These are phyloP conservation scores for Plagodis pulveraria DNA, from an alignment of 2,888 invertebrate species.

Conservation along the genomic window DNA sequence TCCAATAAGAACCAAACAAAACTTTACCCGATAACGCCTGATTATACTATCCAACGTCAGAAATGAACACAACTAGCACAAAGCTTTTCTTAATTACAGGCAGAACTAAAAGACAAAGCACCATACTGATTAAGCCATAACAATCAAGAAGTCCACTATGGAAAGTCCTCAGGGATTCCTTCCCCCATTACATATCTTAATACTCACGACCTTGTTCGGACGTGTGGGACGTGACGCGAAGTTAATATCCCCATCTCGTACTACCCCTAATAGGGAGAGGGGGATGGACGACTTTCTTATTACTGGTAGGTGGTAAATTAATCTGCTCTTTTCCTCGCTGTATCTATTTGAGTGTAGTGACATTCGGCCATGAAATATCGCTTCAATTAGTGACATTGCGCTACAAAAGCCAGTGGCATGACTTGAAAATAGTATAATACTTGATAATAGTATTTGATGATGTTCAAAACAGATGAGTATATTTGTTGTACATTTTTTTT, in stretches of 20 bases:
- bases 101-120: constrained; percentile 5
- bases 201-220: constrained; percentile 38
- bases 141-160: constrained; percentile 30
- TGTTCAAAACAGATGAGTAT: too few species aligned
- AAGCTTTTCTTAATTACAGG: constrained; percentile 8
- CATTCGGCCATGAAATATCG: too few species aligned
- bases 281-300: constrained; percentile 35
- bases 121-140: constrained; percentile 26
- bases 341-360: constrained; percentile 17
- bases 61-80: neutral
- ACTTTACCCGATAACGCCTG: too few species aligned
- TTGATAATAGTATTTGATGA: too few species aligned
- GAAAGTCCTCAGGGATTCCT: constrained; percentile 32
- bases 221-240: constrained; percentile 43
- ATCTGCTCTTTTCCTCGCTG: constrained; percentile 37
- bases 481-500: too few species aligned
- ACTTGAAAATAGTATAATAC: too few species aligned
- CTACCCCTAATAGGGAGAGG: constrained; percentile 12
- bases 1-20: too few species aligned
- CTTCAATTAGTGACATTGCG: too few species aligned
- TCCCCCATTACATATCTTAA: constrained; percentile 36
- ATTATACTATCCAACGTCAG: too few species aligned
- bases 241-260: constrained; percentile 25
- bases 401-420: too few species aligned
- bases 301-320: constrained; percentile 33